A percentile compares a stretch with the other conserved stretches of the same genome.
Conservation (phyloP, 2,888 invertebrate genomes). For the Aphelenchoides bicaudatus region DNA sequence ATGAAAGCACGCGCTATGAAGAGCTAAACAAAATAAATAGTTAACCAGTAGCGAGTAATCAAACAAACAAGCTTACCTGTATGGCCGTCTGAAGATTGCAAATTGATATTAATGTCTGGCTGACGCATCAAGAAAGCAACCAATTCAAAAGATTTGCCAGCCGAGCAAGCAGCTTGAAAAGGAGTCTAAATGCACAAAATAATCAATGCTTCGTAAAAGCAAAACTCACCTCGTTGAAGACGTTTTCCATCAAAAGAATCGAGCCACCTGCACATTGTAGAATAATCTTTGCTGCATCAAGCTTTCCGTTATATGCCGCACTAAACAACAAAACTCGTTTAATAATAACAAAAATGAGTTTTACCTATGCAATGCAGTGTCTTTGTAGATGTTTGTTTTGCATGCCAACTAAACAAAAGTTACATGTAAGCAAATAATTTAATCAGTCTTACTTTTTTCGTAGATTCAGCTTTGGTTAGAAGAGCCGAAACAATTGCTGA, state of each 20-base stretch:
- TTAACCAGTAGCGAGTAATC: constrained; percentile 15
- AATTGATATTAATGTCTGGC: constrained; percentile 63
- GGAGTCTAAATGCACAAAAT: too few relatives aligned
- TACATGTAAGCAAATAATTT: not conserved
- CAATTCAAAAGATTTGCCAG: constrained; percentile 63
- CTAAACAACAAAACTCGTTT: too few relatives aligned
- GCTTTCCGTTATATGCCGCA: constrained; percentile 57
- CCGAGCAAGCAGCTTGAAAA: constrained; percentile 64
- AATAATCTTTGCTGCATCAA: constrained; percentile 62
- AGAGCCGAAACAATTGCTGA: constrained; percentile 61
- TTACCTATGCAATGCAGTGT: constrained; percentile 64
- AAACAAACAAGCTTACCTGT: constrained; percentile 54
- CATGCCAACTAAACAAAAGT: constrained; percentile 32
- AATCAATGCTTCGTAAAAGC: too few relatives aligned
- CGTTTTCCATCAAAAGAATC: constrained; percentile 61
- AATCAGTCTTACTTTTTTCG: constrained; percentile 12
- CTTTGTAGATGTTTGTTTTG: constrained; percentile 63
- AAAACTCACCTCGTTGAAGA: constrained; percentile 65
- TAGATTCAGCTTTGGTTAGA: constrained; percentile 40
- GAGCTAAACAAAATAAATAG: constrained; percentile 52
- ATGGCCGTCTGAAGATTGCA: constrained; percentile 64
- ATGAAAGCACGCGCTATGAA: constrained; percentile 65
- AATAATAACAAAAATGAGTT: too few relatives aligned
- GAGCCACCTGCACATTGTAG: constrained; percentile 57
- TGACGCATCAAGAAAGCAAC: constrained; percentile 63